Base-by-base conservation (phyloP, 2,888 invertebrate genomes). In the Glaucopsyche alexis region DNA sequence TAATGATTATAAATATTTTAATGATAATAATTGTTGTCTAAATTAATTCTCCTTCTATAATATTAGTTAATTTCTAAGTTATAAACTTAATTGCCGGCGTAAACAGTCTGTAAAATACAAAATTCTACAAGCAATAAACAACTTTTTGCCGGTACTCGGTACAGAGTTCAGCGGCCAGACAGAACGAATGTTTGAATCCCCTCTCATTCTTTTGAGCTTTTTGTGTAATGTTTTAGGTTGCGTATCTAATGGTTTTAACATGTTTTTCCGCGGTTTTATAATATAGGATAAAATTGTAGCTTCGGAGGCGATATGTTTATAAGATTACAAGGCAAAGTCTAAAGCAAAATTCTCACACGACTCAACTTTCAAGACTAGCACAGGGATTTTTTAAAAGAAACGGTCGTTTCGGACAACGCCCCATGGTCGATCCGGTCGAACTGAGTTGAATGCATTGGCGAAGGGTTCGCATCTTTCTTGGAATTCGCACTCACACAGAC, bases 401-500 rank as follows among this genome's bases (percentile, higher is more conserved):
- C 85, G 82, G 87, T 84, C 83, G 80, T 71, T 75, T 77, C 29
- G 49, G 69, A 69, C 69, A 47, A 29, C 69, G 74, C 77, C 75
- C 76, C 77, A 80, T 76, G 76, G 77, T 74, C 79, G 79, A 83
- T 82, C 81, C 84, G 83, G 84, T 84, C 82, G 78, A 81, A 80
- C 80, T 77, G 83, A 85, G 86, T 87, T 87, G 85, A 87, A 87
- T 81, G 85, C 83, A 86, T 85, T 83, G 83, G 83, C 84, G 81
- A 75, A 75, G 82, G 85, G 85, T 85, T 85, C 84, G 84, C 83
- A 85, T 86, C 89, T 90, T 90, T 91, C 91, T 84, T 83, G 87
- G 91, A 90, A 91, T 89, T 90, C 84, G 85, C 87, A 88, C 90
- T 83, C 89, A 88, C 88, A 87, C 87, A 82, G 81, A 81, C 74